phyloP scores from a whole-genome alignment of 2,113 vertebrate genomes.

The Myotis lucifugus region DNA sequence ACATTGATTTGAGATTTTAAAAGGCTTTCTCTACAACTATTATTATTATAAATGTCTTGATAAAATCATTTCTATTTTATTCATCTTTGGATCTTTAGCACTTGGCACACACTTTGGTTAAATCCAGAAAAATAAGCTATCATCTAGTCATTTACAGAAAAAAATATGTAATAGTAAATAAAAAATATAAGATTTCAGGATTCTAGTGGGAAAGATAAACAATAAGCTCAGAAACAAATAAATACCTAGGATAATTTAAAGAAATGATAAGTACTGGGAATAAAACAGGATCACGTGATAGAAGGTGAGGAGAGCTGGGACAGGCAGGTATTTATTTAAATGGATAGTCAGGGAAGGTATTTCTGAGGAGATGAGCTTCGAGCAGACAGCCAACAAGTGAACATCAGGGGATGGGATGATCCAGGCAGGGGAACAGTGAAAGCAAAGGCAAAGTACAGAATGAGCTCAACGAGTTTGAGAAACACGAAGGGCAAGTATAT shows the following conservation, averaged over 20 bases:
- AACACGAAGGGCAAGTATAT: neutral
- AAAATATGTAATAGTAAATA: neutral
- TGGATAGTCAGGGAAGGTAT: neutral
- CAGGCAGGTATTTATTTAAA: neutral
- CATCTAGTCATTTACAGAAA: slow-evolving; percentile 1
- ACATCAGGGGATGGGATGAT: neutral
- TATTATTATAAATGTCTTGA: neutral
- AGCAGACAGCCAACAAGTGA: neutral
- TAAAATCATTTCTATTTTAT: neutral
- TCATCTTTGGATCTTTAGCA: neutral
- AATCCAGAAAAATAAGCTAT: neutral
- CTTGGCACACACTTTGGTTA: neutral
- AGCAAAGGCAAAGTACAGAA: neutral
- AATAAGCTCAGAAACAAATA: neutral
- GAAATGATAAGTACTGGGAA: neutral
- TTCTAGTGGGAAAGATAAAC: neutral
- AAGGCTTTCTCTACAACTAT: neutral
- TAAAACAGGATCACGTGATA: neutral
- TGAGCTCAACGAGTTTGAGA: neutral
- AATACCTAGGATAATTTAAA: neutral
- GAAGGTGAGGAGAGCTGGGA: neutral
- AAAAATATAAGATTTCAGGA: neutral
- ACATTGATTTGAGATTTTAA: neutral
- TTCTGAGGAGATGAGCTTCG: neutral
- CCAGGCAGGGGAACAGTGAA: neutral